Conservation (phyloP, 1,140 invertebrate genomes). For the Trachymyrmex septentrionalis region DNA sequence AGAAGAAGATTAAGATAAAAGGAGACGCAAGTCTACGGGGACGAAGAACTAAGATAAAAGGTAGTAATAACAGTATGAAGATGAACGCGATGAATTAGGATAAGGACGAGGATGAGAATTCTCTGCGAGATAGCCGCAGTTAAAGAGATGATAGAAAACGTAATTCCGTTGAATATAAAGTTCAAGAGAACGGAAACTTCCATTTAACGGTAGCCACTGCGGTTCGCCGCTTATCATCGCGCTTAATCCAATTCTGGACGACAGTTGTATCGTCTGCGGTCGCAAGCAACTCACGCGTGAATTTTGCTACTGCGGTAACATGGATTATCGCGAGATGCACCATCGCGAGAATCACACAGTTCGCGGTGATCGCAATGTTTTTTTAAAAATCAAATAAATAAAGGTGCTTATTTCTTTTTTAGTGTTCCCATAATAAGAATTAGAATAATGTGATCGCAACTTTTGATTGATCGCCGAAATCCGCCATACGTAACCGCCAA, state of each 20-base stretch:
- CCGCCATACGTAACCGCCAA: too few species aligned
- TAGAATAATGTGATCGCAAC: too few species aligned
- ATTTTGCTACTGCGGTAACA: constrained; percentile 55
- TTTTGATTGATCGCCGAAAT: too few species aligned
- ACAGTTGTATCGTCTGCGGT: constrained; percentile 69
- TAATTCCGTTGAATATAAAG: constrained; percentile 13
- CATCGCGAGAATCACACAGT: constrained; percentile 11
- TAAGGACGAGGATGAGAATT: constrained; percentile 2
- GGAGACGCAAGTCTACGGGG: too few species aligned
- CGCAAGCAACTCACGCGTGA: constrained; percentile 68
- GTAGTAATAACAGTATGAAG: not conserved
- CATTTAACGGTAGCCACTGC: constrained; percentile 70
- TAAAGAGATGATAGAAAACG: constrained; percentile 16
- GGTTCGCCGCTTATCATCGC: constrained; percentile 68
- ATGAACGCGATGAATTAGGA: constrained; percentile 21
- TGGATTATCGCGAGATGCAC: constrained; percentile 19
- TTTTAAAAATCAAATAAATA: not conserved
- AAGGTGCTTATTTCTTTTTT: not conserved
- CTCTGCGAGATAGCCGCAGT: not conserved
- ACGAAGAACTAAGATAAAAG: not conserved
- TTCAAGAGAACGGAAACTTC: constrained; percentile 63
- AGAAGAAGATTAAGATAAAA: not conserved
- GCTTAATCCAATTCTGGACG: constrained; percentile 64
- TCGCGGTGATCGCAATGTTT: not conserved
- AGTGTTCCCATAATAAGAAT: too few species aligned